These are phyloP conservation scores for Epistrophella euchroma DNA, from an alignment of 2,888 invertebrate genomes.

Conservation along the genomic window DNA sequence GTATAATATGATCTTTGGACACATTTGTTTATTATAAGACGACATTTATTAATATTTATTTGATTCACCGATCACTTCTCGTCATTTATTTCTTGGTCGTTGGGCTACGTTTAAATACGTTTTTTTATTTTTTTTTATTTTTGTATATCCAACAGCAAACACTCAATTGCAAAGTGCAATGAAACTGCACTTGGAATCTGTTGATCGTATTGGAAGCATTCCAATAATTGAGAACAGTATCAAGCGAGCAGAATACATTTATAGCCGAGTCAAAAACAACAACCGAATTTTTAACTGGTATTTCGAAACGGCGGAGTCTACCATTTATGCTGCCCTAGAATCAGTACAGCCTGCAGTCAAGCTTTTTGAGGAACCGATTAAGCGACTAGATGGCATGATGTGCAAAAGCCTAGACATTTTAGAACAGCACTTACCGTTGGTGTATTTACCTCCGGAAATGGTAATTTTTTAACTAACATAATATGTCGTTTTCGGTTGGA, in stretches of 20 bases:
- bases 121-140: neutral
- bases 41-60: neutral
- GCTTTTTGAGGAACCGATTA: constrained; percentile 89
- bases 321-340: constrained; percentile 89
- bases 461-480: constrained; percentile 85
- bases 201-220: constrained; percentile 90
- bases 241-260: constrained; percentile 89
- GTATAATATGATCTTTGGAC: constrained; percentile 1
- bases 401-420: constrained; percentile 93
- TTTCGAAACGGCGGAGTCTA: constrained; percentile 89
- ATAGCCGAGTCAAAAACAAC: constrained; percentile 90
- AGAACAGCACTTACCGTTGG: constrained; percentile 92
- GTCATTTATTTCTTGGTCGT: neutral
- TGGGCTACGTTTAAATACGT: neutral
- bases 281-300: constrained; percentile 91
- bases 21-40: neutral
- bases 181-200: constrained; percentile 87
- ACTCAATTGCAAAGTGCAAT: constrained; percentile 79
- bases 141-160: constrained; percentile 77
- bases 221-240: constrained; percentile 93
- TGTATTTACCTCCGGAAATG: constrained; percentile 93
- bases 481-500: no score
- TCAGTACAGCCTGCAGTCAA: constrained; percentile 90
- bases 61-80: neutral
- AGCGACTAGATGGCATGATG: constrained; percentile 89